Percentiles rank a stretch among this genome's conserved stretches.
phyloP scores from a whole-genome alignment of 2,113 vertebrate species.

The Cricetomys ansorgei region DNA sequence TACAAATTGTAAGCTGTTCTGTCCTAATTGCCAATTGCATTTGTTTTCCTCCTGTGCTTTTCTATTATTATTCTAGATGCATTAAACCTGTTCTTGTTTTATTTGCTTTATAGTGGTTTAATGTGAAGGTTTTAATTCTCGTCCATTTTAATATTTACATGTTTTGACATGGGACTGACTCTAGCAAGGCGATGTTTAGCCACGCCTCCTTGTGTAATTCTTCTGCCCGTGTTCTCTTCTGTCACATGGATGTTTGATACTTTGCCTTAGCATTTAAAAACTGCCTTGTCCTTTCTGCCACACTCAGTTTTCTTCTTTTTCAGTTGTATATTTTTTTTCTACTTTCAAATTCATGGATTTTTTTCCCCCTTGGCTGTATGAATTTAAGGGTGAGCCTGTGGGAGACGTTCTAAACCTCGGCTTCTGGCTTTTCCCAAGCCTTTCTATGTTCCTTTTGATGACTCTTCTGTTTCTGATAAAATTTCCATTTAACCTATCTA shows the following conservation, averaged over 20 bases:
- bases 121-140: neutral
- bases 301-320: neutral
- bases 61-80: neutral
- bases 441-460: neutral
- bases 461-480: neutral
- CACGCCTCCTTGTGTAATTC: neutral
- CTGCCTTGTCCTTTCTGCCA: neutral
- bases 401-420: neutral
- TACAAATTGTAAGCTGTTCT: neutral
- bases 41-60: neutral
- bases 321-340: neutral
- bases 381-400: neutral
- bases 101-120: neutral
- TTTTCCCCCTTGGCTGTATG: neutral
- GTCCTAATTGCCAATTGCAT: neutral
- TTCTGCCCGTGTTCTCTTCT: neutral
- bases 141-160: neutral
- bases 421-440: neutral
- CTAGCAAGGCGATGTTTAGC: neutral
- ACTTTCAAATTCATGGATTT: neutral
- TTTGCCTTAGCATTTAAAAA: neutral
- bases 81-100: neutral
- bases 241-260: neutral
- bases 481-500: neutral
- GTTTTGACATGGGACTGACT: neutral